A percentile compares a stretch with the other conserved stretches of the same genome.
These are phyloP conservation scores for Rhabdophis nuchalis DNA, from an alignment of 2,797 vertebrate genomes.

Conservation along the genomic window DNA sequence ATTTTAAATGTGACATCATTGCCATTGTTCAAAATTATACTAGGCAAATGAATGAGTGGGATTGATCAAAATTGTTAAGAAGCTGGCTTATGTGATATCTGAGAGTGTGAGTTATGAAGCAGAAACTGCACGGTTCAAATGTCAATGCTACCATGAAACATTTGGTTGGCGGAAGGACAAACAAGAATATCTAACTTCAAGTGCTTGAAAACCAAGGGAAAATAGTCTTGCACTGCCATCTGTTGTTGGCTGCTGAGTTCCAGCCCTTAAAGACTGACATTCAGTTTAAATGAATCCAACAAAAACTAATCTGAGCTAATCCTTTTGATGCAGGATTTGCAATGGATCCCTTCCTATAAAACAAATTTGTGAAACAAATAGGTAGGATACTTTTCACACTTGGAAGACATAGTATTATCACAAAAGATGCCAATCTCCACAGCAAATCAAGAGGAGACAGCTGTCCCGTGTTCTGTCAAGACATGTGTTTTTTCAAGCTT, in stretches of 20 bases:
- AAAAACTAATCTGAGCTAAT: background rate
- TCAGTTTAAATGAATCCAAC: background rate
- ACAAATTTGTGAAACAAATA: background rate
- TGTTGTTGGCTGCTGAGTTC: background rate
- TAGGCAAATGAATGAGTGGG: background rate
- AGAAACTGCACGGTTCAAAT: background rate
- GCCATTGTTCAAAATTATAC: background rate
- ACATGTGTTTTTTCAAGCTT: background rate
- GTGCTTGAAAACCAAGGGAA: background rate
- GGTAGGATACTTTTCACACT: background rate
- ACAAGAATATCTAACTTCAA: background rate
- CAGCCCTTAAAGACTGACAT: background rate
- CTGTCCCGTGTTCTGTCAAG: background rate
- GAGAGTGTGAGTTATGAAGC: background rate
- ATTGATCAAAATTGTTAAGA: background rate
- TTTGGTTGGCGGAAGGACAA: background rate
- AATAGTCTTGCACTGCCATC: background rate
- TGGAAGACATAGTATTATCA: background rate
- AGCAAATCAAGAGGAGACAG: background rate
- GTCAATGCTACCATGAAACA: background rate
- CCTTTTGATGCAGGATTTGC: background rate
- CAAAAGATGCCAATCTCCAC: background rate
- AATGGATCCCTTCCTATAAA: background rate
- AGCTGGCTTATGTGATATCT: background rate
- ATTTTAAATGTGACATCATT: background rate